phyloP scores from a whole-genome alignment of 2,113 vertebrate genomes.

The Glaucomys volans region DNA sequence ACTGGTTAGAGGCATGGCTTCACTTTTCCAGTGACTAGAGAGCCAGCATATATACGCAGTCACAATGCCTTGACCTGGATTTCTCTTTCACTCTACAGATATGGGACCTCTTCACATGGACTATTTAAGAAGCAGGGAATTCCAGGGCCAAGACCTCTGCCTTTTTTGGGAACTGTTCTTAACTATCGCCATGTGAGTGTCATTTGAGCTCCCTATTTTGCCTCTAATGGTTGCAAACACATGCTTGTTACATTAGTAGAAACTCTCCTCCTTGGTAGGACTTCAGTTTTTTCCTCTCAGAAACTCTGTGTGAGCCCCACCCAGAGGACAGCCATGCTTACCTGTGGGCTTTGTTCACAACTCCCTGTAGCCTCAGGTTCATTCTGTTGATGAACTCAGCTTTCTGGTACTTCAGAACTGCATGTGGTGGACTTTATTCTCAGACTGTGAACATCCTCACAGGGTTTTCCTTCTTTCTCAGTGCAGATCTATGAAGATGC shows the following conservation, averaged over 20 bases:
- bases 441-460: background rate
- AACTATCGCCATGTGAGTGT: slow-evolving; percentile 82
- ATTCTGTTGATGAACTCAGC: too few relatives aligned
- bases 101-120: slow-evolving; percentile 86
- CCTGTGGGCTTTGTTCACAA: background rate
- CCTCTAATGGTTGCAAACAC: background rate
- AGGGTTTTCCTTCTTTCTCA: background rate
- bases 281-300: background rate
- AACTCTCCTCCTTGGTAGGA: background rate
- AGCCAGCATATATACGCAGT: accelerated
- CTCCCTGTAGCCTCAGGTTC: background rate
- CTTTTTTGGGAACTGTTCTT: slow-evolving; percentile 88
- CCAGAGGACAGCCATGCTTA: background rate
- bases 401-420: background rate
- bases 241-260: background rate
- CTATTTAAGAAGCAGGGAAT: slow-evolving; percentile 90
- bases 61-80: accelerated
- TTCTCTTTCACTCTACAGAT: slow-evolving; percentile 85
- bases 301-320: background rate
- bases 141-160: slow-evolving; percentile 88
- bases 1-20: background rate
- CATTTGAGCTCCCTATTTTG: background rate
- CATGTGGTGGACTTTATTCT: background rate
- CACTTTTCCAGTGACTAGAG: too few relatives aligned
- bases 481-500: background rate